Evolutionary conservation across 2,113 vertebrate species (phyloP), one percentile per base, ranked within the genome.

Genomic region (Apteryx owenii): DNA sequence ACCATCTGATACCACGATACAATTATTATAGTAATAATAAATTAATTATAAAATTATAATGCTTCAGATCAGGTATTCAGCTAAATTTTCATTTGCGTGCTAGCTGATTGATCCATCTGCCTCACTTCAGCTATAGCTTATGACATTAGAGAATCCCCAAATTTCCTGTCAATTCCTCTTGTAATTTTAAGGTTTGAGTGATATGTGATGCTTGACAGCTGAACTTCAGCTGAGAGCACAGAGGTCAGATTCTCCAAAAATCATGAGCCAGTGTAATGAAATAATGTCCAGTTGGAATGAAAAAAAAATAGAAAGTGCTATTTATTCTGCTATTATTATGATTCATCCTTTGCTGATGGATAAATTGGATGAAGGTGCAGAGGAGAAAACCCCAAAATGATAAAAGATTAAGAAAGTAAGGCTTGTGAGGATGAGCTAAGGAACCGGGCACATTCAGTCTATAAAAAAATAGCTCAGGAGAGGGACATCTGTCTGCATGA

Each of bases 1-100:
- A 70, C 70, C 29, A 50, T 78, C 68, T 71, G 66, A 68, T 93
- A 48, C 33, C 79, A 48, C 14, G 23, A 20, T 62, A 68, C 40
- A 85, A 64, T 95, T 88, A 88, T 78, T 90, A 26, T 21, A 81
- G 86, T 93, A 81, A 83, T 93, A 94, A 64, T 79, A 73, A 80
- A 89, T 89, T 19, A 69, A 75, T 93, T 76, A 29, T 28, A 18
- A 28, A 48, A 78, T 81, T 78, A 12, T 50, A 76, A 44, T 60
- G 36, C 46, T 25, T 71, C 33, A 50, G 16, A n/a, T n/a, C 20
- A n/a, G 68, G 6, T 33, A n/a, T 23, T 70, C 20, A 58, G 10
- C 29, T 70, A 7, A 18, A 68, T 79, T 88, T 85, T 88, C 48
- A 60, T 68, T 88, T 89, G 53, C 1, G 0, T 46, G n/a, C 46